phyloP scores from a whole-genome alignment of 2,113 vertebrate species.

The Cyanocitta stelleri region DNA sequence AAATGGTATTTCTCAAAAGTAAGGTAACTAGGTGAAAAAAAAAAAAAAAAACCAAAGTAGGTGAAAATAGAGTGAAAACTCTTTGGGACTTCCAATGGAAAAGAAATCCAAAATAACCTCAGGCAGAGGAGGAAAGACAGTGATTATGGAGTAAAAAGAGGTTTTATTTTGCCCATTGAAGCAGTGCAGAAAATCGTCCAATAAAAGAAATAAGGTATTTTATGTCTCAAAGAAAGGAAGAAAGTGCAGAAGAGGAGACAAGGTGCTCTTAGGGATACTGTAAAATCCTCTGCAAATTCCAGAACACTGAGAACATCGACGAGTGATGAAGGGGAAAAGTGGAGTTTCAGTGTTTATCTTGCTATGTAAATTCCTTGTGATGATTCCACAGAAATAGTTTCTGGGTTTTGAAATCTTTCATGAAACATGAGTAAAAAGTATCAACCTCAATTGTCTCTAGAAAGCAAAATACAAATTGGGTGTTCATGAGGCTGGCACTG shows the following conservation, averaged over 20 bases:
- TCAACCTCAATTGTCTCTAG: background rate
- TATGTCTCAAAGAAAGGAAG: background rate
- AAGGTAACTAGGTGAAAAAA: background rate
- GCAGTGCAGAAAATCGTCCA: background rate
- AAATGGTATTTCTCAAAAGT: slow-evolving; percentile 4
- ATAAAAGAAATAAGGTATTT: background rate
- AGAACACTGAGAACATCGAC: slow-evolving; percentile 17
- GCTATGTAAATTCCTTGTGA: slow-evolving; percentile 6
- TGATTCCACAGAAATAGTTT: background rate
- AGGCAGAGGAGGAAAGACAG: background rate
- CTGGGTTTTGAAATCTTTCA: background rate
- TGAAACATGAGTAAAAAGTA: background rate
- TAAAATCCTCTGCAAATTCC: slow-evolving; percentile 44
- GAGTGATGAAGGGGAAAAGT: background rate
- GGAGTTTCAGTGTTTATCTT: slow-evolving; percentile 29
- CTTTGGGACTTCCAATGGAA: background rate
- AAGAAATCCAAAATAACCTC: background rate
- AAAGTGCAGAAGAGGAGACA: background rate
- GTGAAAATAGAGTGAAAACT: background rate
- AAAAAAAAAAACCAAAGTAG: background rate
- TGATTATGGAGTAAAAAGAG: background rate
- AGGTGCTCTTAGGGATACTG: background rate
- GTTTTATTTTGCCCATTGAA: background rate
- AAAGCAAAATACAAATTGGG: background rate
- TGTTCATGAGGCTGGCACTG: background rate